These are phyloP conservation scores for Brachyalestes nurse DNA, from an alignment of 2,797 vertebrate species.

Conservation along the genomic window DNA sequence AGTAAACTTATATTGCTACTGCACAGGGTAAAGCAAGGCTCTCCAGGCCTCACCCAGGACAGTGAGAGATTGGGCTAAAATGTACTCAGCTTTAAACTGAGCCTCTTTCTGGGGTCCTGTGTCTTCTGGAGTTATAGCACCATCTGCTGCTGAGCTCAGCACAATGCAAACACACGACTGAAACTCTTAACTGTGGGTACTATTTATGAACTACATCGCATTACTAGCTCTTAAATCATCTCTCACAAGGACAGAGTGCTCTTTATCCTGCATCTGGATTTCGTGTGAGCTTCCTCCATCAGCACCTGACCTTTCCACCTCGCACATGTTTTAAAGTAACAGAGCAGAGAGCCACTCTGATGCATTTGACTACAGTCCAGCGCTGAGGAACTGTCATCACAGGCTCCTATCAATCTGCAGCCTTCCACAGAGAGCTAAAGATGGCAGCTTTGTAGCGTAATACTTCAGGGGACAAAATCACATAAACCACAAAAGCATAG, in stretches of 20 bases:
- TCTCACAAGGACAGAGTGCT: constrained; percentile 43
- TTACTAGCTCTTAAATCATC: constrained; percentile 53
- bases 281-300: constrained; percentile 38
- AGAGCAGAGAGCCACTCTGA: constrained; percentile 45
- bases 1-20: constrained; percentile 58
- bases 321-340: constrained; percentile 48
- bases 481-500: constrained; percentile 56
- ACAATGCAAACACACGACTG: constrained; percentile 79
- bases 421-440: constrained; percentile 55
- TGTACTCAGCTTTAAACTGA: constrained; percentile 82
- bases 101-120: constrained; percentile 77
- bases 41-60: constrained; percentile 61
- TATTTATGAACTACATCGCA: constrained; percentile 36
- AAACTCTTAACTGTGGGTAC: constrained; percentile 60
- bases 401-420: constrained; percentile 47
- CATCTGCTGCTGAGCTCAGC: constrained; percentile 84
- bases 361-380: constrained; percentile 43
- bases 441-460: constrained; percentile 63
- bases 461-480: constrained; percentile 60
- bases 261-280: constrained; percentile 57
- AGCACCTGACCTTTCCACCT: constrained; percentile 47
- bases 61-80: constrained; percentile 78
- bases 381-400: constrained; percentile 48
- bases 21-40: constrained; percentile 63
- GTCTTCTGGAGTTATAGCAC: constrained; percentile 85